These are phyloP conservation scores for Chiloscyllium punctatum DNA, from an alignment of 2,797 vertebrate species.

Conservation along the genomic window DNA sequence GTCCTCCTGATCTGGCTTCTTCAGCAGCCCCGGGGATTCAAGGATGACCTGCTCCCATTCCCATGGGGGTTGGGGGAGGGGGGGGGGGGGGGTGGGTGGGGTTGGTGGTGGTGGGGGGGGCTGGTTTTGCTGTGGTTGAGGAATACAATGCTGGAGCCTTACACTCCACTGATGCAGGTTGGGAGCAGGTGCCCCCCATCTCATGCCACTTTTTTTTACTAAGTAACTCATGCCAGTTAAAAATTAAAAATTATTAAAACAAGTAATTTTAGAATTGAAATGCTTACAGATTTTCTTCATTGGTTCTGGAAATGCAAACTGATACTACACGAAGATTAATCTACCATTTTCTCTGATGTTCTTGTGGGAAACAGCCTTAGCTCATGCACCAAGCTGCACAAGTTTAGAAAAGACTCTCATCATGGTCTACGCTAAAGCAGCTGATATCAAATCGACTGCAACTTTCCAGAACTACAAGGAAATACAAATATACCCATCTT, in stretches of 20 bases:
- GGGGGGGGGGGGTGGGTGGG: too few species aligned
- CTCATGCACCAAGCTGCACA: background rate
- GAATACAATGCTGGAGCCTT: too few species aligned
- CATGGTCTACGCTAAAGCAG: background rate
- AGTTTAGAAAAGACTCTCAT: background rate
- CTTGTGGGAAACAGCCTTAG: background rate
- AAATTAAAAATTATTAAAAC: background rate
- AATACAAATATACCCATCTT: background rate
- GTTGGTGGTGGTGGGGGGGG: too few species aligned
- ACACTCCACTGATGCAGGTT: too few species aligned
- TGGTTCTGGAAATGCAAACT: background rate
- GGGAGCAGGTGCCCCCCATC: background rate
- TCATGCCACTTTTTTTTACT: background rate
- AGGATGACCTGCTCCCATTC: too few species aligned
- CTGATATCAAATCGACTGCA: background rate
- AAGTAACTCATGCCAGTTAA: background rate
- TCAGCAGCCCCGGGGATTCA: too few species aligned
- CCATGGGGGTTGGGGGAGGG: too few species aligned
- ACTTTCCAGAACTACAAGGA: background rate
- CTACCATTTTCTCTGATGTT: background rate
- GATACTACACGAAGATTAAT: background rate
- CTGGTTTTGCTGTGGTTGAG: too few species aligned
- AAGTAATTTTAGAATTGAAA: background rate
- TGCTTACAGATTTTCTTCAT: background rate
- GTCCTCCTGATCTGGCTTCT: too few species aligned